Evolutionary conservation across 2,113 vertebrate species (phyloP), one percentile per base, ranked within the genome.

Genomic region (Kryptolebias marmoratus): DNA sequence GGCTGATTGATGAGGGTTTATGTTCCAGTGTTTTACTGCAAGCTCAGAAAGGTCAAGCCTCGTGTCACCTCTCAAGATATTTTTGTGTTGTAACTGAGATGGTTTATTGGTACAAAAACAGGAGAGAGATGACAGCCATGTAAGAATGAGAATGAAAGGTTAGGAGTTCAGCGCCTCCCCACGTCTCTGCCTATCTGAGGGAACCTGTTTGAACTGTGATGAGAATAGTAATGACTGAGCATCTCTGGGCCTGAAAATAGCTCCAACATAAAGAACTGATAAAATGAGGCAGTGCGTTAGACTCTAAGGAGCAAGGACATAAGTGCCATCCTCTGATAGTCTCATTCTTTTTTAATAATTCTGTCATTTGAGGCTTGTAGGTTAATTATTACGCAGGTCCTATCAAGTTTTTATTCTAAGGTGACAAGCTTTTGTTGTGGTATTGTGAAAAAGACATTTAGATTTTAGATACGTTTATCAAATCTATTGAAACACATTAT

Each of bases 221-320:
- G 48, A 59, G 86, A 90, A 92, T 87, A 86, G 62, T 71, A 86
- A 90, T 86, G 60, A 73, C 42, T 45, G 65, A 79, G 57, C 54
- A 76, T 68, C 63, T 72, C 44, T 75, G 68, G 57, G 68, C 61
- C 76, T 64, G 65, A 77, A 59, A 68, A 71, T 65, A 68, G 42
- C 69, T 84, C 64, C 16, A 54, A 85, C 63, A 56, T 15, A 45
- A 77, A 68, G 64, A 84, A 53, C 63, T 18, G 58, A 64, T 71
- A 47, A 76, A 87, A 85, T 61, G 30, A 64, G 76, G 28, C 68
- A 28, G 71, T 62, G 81, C 80, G 81, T 72, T 82, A 67, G 27
- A 67, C 74, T 61, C 80, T 64, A 55, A 56, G 14, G 70, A 42
- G 57, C 44, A 50, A 18, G 16, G n/a, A 13, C 15, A 55, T 1